Percentiles rank a stretch among this genome's conserved stretches.
Evolutionary conservation across 1,140 invertebrate genomes (phyloP).

Genomic region (Drosophila ohnishii): DNA sequence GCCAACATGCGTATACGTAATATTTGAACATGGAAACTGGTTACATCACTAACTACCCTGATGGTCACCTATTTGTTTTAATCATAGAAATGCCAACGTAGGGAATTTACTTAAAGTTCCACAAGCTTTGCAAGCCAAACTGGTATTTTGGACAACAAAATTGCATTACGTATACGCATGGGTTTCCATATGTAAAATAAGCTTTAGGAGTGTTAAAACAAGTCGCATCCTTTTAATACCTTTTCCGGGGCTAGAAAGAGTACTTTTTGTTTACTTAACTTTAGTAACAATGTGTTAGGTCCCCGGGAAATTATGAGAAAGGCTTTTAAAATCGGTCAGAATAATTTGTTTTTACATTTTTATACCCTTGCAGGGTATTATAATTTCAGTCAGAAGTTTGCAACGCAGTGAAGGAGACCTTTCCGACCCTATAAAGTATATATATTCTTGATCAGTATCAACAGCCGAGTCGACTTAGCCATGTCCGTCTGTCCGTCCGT

Average conservation of each 20-base stretch:
- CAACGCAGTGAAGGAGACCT: too few relatives aligned
- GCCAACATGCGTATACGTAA: constrained; percentile 35
- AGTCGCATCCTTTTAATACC: background rate
- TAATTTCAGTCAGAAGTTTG: too few relatives aligned
- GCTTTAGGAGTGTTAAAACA: background rate
- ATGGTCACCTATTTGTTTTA: constrained; percentile 9
- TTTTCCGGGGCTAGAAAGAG: too few relatives aligned
- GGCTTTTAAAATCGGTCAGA: too few relatives aligned
- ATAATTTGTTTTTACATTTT: too few relatives aligned
- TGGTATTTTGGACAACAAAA: background rate
- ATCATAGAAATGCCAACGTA: background rate
- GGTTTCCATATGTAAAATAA: background rate
- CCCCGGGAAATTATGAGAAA: too few relatives aligned
- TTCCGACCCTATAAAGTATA: too few relatives aligned
- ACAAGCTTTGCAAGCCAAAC: background rate
- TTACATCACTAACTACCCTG: constrained; percentile 5
- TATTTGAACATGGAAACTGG: constrained; percentile 14
- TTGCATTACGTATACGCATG: constrained; percentile 10
- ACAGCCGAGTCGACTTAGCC: too few relatives aligned
- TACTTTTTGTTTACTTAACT: background rate
- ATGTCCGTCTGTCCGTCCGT: too few relatives aligned
- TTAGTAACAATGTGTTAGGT: too few relatives aligned
- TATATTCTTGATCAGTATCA: too few relatives aligned
- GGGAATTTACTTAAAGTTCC: background rate
- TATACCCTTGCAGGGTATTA: too few relatives aligned